Evolutionary conservation across 2,113 vertebrate species (phyloP).

Genomic region (Euleptes europaea): DNA sequence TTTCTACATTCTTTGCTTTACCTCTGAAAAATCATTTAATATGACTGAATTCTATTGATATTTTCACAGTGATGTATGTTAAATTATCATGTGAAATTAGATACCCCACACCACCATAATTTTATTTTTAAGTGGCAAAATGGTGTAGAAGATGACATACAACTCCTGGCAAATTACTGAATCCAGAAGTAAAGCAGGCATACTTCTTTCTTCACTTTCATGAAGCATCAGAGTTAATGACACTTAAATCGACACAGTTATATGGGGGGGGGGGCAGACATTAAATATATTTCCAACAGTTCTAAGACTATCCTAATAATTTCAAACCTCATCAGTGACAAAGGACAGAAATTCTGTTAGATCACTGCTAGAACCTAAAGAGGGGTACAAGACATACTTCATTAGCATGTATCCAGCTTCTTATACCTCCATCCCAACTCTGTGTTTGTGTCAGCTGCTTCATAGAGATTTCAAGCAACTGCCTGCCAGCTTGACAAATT

Average conservation of each 20-base stretch:
- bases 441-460: neutral
- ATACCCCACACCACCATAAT: neutral
- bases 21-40: neutral
- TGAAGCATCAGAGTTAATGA: neutral
- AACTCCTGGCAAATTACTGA: neutral
- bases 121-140: neutral
- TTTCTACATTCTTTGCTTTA: accelerated
- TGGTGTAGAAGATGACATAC: neutral
- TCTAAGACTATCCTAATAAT: neutral
- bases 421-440: neutral
- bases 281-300: neutral
- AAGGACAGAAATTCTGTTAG: neutral
- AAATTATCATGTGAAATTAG: accelerated
- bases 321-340: neutral
- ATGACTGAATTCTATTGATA: neutral
- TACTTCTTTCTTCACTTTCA: no score
- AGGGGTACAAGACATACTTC: neutral
- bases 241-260: neutral
- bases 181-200: neutral
- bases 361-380: neutral
- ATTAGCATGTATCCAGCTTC: neutral
- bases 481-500: neutral
- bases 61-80: accelerated
- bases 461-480: neutral
- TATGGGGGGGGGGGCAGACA: neutral